phyloP scores from a whole-genome alignment of 2,797 vertebrate species.

The Pseudocheirus occidentalis region DNA sequence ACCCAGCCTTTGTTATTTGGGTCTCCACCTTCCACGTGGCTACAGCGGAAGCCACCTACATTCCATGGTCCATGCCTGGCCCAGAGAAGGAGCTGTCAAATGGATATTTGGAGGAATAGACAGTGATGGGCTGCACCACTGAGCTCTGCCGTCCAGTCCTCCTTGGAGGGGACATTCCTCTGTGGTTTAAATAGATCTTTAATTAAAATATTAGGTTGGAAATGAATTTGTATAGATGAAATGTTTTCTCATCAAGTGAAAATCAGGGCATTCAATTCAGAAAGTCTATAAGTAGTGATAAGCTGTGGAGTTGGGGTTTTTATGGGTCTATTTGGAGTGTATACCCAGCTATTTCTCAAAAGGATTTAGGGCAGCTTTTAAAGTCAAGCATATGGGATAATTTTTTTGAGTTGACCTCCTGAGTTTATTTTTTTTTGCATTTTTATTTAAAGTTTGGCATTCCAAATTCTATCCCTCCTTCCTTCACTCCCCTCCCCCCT shows the following conservation, averaged over 20 bases:
- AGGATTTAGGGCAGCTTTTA: background rate
- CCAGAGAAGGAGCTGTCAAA: background rate
- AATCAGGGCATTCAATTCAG: background rate
- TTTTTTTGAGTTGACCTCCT: background rate
- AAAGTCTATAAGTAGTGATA: background rate
- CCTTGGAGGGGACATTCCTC: background rate
- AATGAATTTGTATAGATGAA: constrained; percentile 58
- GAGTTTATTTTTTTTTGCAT: background rate
- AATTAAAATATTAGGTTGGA: constrained; percentile 56
- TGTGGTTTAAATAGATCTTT: constrained; percentile 26
- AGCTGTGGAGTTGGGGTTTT: background rate
- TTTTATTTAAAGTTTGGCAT: background rate
- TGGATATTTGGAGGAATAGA: constrained; percentile 27
- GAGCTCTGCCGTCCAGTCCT: constrained; percentile 30
- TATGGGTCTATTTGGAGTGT: background rate
- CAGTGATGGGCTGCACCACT: background rate
- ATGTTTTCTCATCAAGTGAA: background rate
- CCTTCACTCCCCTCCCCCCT: background rate
- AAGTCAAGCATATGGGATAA: background rate
- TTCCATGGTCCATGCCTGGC: background rate
- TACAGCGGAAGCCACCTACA: background rate
- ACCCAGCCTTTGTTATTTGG: background rate
- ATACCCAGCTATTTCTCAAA: background rate
- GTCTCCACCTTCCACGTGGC: background rate
- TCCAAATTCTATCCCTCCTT: background rate